Percentiles rank a stretch among this genome's conserved stretches.
These are phyloP conservation scores for Prosopocoilus inquinatus DNA, from an alignment of 2,888 invertebrate species.

Conservation along the genomic window DNA sequence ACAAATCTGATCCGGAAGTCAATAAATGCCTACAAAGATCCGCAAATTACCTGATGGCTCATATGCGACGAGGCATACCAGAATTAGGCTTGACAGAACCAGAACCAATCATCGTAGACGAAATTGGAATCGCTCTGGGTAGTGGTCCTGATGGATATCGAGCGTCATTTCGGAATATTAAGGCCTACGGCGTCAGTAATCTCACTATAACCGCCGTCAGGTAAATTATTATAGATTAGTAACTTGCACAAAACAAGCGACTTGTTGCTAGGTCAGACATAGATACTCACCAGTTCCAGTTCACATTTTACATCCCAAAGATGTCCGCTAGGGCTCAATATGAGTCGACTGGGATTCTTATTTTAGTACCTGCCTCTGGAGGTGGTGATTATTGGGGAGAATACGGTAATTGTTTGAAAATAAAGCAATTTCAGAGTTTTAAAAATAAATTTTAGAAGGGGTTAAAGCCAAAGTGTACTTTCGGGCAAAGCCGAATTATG, in stretches of 20 bases:
- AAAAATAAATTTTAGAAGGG: conserved; percentile 59
- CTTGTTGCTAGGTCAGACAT: conserved; percentile 64
- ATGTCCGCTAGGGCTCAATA: conserved; percentile 78
- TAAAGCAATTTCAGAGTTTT: background rate
- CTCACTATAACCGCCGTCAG: conserved; percentile 77
- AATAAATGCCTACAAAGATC: conserved; percentile 72
- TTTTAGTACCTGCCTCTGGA: conserved; percentile 78
- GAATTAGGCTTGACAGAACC: conserved; percentile 70
- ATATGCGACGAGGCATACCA: conserved; percentile 71
- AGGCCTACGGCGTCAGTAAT: conserved; percentile 78
- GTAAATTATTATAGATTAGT: conserved; percentile 46
- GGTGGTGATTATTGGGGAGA: conserved; percentile 89
- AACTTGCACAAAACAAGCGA: background rate
- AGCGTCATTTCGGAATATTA: conserved; percentile 76
- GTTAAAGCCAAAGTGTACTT: conserved; percentile 83
- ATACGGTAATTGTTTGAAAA: conserved; percentile 61
- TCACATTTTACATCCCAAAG: conserved; percentile 76
- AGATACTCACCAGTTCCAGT: conserved; percentile 76
- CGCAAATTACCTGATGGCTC: conserved; percentile 71
- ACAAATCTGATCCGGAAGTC: conserved; percentile 66
- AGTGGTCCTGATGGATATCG: conserved; percentile 80
- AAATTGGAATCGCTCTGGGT: conserved; percentile 76
- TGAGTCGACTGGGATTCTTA: conserved; percentile 75
- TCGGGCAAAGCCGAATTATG: conserved; percentile 61
- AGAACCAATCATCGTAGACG: conserved; percentile 80